phyloP scores from a whole-genome alignment of 2,113 vertebrate genomes.

The Dasypus novemcinctus region DNA sequence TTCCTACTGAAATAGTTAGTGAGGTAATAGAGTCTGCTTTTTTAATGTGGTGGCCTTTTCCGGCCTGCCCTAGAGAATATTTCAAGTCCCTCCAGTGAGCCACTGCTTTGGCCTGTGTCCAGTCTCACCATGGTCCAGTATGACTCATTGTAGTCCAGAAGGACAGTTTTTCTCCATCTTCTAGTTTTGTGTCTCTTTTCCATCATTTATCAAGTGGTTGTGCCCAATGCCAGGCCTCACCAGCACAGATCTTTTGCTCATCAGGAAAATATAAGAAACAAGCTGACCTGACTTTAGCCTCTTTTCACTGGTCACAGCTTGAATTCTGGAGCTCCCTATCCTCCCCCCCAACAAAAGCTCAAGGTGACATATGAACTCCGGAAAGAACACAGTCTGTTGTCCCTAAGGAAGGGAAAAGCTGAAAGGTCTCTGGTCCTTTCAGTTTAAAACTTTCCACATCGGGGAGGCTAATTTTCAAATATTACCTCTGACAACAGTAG shows the following conservation, averaged over 20 bases:
- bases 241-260: background rate
- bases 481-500: background rate
- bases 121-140: background rate
- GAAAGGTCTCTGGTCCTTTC: background rate
- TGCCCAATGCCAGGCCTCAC: background rate
- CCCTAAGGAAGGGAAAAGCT: background rate
- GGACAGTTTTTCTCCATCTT: background rate
- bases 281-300: background rate
- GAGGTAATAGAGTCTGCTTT: background rate
- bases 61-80: background rate
- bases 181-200: slow-evolving; percentile 8
- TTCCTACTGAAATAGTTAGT: slow-evolving; percentile 26
- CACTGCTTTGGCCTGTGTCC: background rate
- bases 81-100: background rate
- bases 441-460: background rate
- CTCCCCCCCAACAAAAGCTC: background rate
- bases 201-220: background rate
- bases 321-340: background rate
- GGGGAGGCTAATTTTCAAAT: background rate
- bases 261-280: slow-evolving; percentile 32
- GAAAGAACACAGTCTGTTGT: background rate
- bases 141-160: background rate
- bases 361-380: background rate
- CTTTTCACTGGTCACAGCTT: slow-evolving; percentile 13
- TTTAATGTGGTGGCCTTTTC: background rate